Evolutionary conservation across 2,797 vertebrate species (phyloP).

Genomic region (Sarcophilus harrisii): DNA sequence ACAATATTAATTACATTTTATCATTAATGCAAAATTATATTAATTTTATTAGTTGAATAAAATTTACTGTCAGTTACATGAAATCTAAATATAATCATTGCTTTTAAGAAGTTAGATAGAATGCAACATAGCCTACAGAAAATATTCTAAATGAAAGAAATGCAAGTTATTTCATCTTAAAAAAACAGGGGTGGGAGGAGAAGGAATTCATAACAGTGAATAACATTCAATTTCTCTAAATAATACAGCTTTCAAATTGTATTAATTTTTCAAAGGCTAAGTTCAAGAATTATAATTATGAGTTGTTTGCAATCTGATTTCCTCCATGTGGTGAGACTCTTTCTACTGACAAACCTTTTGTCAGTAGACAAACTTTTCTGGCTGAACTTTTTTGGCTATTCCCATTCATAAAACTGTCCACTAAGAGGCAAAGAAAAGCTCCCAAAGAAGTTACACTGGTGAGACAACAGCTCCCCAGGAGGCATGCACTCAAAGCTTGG

Average conservation of each 20-base stretch:
- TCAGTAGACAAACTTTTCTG: no score
- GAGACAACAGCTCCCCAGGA: background rate
- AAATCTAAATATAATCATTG: background rate
- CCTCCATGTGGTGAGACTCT: no score
- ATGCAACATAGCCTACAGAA: no score
- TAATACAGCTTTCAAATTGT: background rate
- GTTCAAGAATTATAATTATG: background rate
- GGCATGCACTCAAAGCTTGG: no score
- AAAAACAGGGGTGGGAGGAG: background rate
- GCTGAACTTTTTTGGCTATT: no score
- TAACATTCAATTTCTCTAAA: background rate
- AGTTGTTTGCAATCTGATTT: no score
- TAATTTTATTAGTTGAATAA: background rate
- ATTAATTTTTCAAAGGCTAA: background rate
- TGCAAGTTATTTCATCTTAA: background rate
- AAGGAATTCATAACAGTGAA: background rate
- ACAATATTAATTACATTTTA: background rate
- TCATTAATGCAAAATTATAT: background rate
- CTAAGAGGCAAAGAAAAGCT: background rate
- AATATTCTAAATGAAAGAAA: background rate
- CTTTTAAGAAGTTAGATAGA: no score
- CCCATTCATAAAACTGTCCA: background rate
- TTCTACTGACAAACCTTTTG: constrained; percentile 1
- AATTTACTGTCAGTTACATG: background rate
- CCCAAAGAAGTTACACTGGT: background rate